Evolutionary conservation across 1,140 invertebrate genomes (phyloP), one percentile per base, ranked within the genome.

Genomic region (Diabrotica undecimpunctata): DNA sequence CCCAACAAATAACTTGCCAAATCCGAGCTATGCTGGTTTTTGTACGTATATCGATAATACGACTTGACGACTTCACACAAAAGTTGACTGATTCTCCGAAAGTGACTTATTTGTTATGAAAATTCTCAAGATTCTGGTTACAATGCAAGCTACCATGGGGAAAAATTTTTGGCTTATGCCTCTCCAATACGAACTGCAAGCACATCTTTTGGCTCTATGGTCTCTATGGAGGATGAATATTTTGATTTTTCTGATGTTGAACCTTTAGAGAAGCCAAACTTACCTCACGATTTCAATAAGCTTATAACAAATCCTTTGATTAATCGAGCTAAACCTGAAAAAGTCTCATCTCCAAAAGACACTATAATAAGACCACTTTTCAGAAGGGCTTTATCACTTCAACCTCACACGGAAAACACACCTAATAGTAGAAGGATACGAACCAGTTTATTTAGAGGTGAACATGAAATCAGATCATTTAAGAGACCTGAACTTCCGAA

Each of bases 171-270:
- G 41, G 81, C 80, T 3, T 74, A 84, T 5, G 82, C 83, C 0
- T 83, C 83, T 2, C 68, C 70, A 36, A 66, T 25, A 36, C 62
- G 68, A 41, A 66, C 54, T 5, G 79, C 66, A 75, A 73, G 69
- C 71, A 11, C 79, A 79, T 71, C 78, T 68, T 86, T 81, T 14
- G 83, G 79, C 25, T 85, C 83, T 64, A 79, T 79, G 66, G 84
- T 86, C 54, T 86, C 84, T 0, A 83, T 84, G 72, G 86, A 88
- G 59, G 88, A 91, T 71, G 87, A 88, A 8, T 88, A 88, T 68
- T 82, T 86, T 67, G 88, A 91, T 12, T 79, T 90, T 46, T 83
- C 87, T 53, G 86, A 88, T 65, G 79, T 86, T 70, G 85, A 86
- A 51, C 81, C 81, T 10, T 65, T 83, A 9, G 80, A 82, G 36